phyloP scores from a whole-genome alignment of 2,113 vertebrate genomes.

The Cyphomyrus discorhynchus region DNA sequence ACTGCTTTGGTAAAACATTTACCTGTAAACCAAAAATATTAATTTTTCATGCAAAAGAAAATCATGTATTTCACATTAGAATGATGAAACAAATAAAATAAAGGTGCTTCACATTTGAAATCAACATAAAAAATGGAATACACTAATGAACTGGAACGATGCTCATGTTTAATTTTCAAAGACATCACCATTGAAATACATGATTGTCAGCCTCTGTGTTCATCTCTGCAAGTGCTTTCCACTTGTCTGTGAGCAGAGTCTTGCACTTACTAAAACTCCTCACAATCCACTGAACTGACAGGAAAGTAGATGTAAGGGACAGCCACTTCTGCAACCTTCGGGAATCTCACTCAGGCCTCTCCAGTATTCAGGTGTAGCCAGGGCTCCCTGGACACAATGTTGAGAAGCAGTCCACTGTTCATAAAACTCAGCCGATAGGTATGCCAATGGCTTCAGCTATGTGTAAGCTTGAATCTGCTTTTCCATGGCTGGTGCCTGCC shows the following conservation, averaged over 20 bases:
- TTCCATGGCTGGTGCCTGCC: slow-evolving; percentile 19
- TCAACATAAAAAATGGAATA: neutral
- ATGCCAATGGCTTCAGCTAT: neutral
- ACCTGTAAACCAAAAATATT: neutral
- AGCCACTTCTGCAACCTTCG: slow-evolving; percentile 12
- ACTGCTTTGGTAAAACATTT: neutral
- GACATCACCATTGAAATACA: neutral
- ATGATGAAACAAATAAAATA: too few species aligned
- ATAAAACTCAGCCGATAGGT: neutral
- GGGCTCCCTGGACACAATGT: neutral
- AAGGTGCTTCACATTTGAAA: neutral
- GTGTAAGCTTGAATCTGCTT: slow-evolving; percentile 12
- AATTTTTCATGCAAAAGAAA: neutral
- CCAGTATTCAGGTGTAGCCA: slow-evolving; percentile 7
- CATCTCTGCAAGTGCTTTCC: neutral
- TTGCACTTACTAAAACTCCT: slow-evolving; percentile 21
- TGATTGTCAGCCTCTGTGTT: neutral
- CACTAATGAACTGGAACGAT: neutral
- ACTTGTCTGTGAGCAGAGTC: too few species aligned
- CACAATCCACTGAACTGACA: slow-evolving; percentile 21
- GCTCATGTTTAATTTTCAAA: neutral
- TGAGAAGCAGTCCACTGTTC: neutral
- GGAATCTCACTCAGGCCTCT: slow-evolving; percentile 15
- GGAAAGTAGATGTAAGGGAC: slow-evolving; percentile 19
- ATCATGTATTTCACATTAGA: too few species aligned